Evolutionary conservation across 2,113 vertebrate genomes (phyloP).

Genomic region (Vulpes vulpes): DNA sequence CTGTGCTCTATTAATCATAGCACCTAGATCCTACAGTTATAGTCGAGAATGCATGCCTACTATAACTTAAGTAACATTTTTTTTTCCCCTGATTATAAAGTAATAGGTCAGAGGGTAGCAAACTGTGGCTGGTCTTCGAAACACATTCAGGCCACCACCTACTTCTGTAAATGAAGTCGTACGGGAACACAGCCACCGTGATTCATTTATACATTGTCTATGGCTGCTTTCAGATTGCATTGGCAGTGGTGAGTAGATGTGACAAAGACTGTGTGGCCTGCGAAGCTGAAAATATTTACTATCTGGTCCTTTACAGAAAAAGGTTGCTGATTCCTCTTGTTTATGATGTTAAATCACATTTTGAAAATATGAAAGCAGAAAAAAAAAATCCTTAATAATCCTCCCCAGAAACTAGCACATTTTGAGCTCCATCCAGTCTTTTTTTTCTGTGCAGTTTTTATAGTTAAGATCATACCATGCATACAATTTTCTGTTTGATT

Average conservation of each 20-base stretch:
- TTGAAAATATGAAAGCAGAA: slow-evolving; percentile 1
- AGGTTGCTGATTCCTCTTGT: not conserved
- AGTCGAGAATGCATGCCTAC: not conserved
- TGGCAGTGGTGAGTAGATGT: not conserved
- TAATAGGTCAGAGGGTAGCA: not conserved
- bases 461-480: not conserved
- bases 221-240: not conserved
- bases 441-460: not conserved
- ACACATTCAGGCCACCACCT: not conserved
- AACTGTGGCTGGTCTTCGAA: not conserved
- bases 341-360: not conserved
- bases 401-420: not conserved
- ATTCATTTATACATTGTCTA: not conserved
- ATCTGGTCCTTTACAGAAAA: not conserved
- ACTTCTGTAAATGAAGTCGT: not conserved
- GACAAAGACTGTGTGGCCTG: fast-evolving
- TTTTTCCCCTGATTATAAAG: not conserved
- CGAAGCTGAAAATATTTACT: not conserved
- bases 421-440: not conserved
- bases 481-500: not conserved
- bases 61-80: not conserved
- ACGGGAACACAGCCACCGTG: fast-evolving
- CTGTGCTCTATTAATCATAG: not conserved
- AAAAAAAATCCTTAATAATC: not conserved
- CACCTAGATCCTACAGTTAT: not conserved